phyloP scores from a whole-genome alignment of 1,140 invertebrate genomes.

The Nixonia krombeini region DNA sequence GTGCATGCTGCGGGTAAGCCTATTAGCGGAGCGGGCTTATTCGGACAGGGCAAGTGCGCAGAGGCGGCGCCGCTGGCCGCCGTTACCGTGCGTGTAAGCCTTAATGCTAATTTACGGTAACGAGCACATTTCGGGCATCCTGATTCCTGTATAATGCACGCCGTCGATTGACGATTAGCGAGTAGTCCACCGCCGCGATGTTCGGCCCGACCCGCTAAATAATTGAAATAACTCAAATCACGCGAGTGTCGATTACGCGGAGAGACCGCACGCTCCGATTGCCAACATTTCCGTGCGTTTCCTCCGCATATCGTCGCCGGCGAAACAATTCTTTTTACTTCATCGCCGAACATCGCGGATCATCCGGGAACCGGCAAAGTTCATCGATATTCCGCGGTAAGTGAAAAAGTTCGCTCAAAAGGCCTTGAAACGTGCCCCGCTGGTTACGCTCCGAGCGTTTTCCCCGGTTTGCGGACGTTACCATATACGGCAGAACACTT shows the following conservation, averaged over 20 bases:
- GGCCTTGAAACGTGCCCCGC: too few species aligned
- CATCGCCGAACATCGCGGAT: not conserved
- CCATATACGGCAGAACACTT: too few species aligned
- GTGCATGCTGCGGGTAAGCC: constrained; percentile 34
- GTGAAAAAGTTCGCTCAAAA: too few species aligned
- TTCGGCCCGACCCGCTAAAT: too few species aligned
- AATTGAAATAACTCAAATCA: constrained; percentile 26
- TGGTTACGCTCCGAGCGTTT: too few species aligned
- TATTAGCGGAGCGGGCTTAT: constrained; percentile 33
- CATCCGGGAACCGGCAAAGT: too few species aligned
- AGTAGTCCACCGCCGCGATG: constrained; percentile 15
- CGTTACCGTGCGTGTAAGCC: constrained; percentile 37
- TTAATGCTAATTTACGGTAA: constrained; percentile 49
- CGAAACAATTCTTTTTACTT: not conserved
- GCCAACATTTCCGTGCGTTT: too few species aligned
- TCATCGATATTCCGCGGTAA: too few species aligned
- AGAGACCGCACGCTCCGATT: too few species aligned
- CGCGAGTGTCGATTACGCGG: not conserved
- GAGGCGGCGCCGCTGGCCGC: constrained; percentile 25
- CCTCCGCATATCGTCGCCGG: too few species aligned
- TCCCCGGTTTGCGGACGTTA: too few species aligned
- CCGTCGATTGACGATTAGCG: constrained; percentile 28
- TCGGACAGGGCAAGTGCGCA: constrained; percentile 5
- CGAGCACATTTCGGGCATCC: constrained; percentile 17
- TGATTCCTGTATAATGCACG: constrained; percentile 17